These are phyloP conservation scores for Philhelius pedissequus DNA, from an alignment of 2,888 invertebrate species.

Conservation along the genomic window DNA sequence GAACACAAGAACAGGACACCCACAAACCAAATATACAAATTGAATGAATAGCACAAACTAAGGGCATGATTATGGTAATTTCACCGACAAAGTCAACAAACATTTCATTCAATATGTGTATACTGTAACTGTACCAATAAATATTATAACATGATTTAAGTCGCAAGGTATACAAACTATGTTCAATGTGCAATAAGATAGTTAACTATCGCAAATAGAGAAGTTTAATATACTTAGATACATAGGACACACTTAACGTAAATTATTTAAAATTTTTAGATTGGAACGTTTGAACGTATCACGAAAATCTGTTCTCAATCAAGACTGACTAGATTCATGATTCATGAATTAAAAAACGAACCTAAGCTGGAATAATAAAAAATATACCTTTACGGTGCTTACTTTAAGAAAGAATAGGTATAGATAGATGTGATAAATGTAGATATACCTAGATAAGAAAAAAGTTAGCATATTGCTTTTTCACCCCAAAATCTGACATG, in stretches of 20 bases:
- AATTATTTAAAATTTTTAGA: background rate
- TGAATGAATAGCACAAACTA: constrained; percentile 34
- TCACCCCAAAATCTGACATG: constrained; percentile 18
- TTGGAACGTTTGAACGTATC: background rate
- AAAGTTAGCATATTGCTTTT: constrained; percentile 37
- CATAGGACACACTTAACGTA: background rate
- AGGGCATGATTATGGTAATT: constrained; percentile 60
- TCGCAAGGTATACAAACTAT: background rate
- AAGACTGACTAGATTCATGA: background rate
- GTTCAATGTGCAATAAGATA: background rate
- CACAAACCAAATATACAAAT: constrained; percentile 44
- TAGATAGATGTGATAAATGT: constrained; percentile 24
- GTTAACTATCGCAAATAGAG: constrained; percentile 1
- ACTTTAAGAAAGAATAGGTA: background rate
- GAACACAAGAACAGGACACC: background rate
- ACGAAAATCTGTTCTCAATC: constrained; percentile 23
- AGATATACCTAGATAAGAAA: background rate
- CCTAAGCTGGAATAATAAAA: background rate
- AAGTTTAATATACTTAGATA: background rate
- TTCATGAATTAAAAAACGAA: constrained; percentile 11
- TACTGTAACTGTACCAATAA: background rate
- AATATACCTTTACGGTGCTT: background rate
- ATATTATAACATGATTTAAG: constrained; percentile 29
- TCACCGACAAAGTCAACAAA: constrained; percentile 49
- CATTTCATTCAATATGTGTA: constrained; percentile 5